Evolutionary conservation across 92 coral and sea anemone genomes (phyloP), one percentile per base, ranked within the genome.

Genomic region (Anthopleura xanthogrammica): DNA sequence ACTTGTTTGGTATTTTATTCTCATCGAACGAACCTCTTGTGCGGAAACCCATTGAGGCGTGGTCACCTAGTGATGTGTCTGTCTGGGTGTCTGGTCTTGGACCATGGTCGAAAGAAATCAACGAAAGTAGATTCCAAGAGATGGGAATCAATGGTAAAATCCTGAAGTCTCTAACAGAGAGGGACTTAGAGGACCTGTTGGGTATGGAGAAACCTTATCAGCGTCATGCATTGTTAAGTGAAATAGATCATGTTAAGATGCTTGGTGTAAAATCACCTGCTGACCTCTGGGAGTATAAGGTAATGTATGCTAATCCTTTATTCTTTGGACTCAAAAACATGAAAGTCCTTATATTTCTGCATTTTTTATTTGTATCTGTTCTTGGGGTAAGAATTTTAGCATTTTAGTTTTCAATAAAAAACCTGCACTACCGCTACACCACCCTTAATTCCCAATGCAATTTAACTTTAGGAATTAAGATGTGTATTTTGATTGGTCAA

Each of bases 271-370:
- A 92, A 75, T 71, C 85, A n/a, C 98, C 98, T 29, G 54, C 87
- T 68, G 91, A 95, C 55, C 55, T 95, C 55, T 95, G 98, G 98
- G 98, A 95, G 65, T 95, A 95, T 68, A 95, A 95, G 98, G 98
- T 94, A 83, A 12, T 16, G 36, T 29, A 29, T 29, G 20, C 39
- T 11, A 41, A 16, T 72, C 41, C 60, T 65, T 17, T 16, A 39
- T 76, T 76, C 17, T 17, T n/a, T 62, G 46, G 36, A 46, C 9
- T 3, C 9, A 5, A 46, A 46, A 4, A 46, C 50, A 46, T 4
- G 7, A 5, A 46, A 46, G 9, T 46, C 50, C 50, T 46, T 46
- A 46, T 46, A 5, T 46, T 46, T 5, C 0, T 46, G 50, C 5
- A 46, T 46, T 46, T 46, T 46, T 46, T 46, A 5, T 46, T 9